Evolutionary conservation across 2,888 invertebrate species (phyloP).

Genomic region (Teleogryllus oceanicus): DNA sequence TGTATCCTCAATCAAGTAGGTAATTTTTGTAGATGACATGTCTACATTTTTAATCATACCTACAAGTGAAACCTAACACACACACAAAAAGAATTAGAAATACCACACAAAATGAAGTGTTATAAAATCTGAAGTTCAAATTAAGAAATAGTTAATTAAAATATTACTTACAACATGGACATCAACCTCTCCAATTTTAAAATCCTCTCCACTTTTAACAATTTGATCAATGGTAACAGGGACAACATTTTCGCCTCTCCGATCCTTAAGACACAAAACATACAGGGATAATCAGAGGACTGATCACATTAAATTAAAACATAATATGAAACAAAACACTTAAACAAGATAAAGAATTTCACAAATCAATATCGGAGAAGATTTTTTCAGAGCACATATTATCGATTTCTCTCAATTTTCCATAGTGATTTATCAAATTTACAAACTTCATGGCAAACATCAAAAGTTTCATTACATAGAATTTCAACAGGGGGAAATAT

Average conservation of each 20-base stretch:
- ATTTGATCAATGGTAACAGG: not conserved
- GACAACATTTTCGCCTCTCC: not conserved
- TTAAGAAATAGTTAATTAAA: not conserved
- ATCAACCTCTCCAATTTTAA: not conserved
- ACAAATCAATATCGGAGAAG: too few species aligned
- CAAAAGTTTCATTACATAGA: too few species aligned
- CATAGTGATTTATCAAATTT: too few species aligned
- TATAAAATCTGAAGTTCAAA: not conserved
- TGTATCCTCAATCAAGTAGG: not conserved
- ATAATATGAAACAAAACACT: too few species aligned
- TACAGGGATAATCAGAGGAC: too few species aligned
- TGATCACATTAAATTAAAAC: too few species aligned
- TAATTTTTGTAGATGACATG: not conserved
- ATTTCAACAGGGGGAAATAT: too few species aligned
- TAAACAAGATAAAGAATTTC: too few species aligned
- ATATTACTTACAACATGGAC: not conserved
- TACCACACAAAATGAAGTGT: not conserved
- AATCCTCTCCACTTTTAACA: not conserved
- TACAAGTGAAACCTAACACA: not conserved
- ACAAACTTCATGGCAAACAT: too few species aligned
- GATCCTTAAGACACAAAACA: not conserved
- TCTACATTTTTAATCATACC: not conserved
- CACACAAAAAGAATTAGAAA: not conserved
- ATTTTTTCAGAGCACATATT: too few species aligned
- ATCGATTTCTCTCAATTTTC: too few species aligned